phyloP scores from a whole-genome alignment of 2,888 invertebrate species.

The Chydorus sphaericus region DNA sequence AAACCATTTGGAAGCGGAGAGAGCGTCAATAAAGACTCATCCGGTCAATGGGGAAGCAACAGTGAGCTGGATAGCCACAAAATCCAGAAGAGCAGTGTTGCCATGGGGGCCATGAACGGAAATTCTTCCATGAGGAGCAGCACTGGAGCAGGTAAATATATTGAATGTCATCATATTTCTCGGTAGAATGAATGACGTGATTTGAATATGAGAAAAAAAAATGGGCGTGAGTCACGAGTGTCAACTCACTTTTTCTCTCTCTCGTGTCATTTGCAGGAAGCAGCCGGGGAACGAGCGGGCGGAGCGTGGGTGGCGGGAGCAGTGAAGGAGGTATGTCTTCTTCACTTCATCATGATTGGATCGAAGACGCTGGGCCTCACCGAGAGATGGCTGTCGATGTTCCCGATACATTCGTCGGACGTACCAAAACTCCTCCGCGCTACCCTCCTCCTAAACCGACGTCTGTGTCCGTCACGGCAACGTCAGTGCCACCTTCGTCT shows the following conservation, averaged over 20 bases:
- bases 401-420: constrained; percentile 81
- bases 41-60: constrained; percentile 2
- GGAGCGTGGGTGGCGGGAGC: constrained; percentile 11
- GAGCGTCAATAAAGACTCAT: neutral
- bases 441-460: constrained; percentile 54
- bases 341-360: constrained; percentile 25
- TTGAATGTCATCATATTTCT: no score
- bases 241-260: no score
- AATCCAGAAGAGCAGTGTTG: constrained; percentile 25
- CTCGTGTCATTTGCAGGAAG: neutral
- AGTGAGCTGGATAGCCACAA: constrained; percentile 21
- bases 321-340: constrained; percentile 5
- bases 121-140: constrained; percentile 19
- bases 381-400: constrained; percentile 98
- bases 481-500: neutral
- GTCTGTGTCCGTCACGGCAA: neutral
- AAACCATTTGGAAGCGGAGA: constrained; percentile 1
- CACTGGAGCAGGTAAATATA: constrained; percentile 9
- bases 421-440: constrained; percentile 79
- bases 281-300: constrained; percentile 12
- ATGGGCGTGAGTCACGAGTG: no score
- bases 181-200: no score
- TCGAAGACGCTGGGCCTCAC: constrained; percentile 52
- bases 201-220: no score
- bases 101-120: constrained; percentile 24